Percentiles rank a stretch among this genome's conserved stretches.
phyloP scores from a whole-genome alignment of 2,797 vertebrate species.

The Typhlichthys subterraneus region DNA sequence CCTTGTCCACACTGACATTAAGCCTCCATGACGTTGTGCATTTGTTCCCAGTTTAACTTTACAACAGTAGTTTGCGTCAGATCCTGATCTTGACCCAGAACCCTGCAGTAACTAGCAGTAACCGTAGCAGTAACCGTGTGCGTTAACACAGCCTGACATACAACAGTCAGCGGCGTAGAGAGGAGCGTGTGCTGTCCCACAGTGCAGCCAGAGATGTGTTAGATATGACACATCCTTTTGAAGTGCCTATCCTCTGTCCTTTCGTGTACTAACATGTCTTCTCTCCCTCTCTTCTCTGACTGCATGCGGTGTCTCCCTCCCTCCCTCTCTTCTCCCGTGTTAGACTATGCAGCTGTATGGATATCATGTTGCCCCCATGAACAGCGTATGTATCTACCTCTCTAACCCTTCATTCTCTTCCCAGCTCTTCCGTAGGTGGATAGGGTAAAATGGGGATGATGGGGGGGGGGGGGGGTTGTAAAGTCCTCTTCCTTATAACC shows the following conservation, averaged over 20 bases:
- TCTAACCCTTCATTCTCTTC: slow-evolving; percentile 31
- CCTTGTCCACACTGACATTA: no score
- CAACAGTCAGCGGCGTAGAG: background rate
- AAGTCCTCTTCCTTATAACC: no score
- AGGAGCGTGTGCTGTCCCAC: slow-evolving; percentile 20
- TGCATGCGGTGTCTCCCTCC: slow-evolving; percentile 68
- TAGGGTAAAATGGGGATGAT: slow-evolving; percentile 3
- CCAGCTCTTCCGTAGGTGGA: slow-evolving; percentile 28
- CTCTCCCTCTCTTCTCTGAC: slow-evolving; percentile 62
- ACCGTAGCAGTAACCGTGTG: no score
- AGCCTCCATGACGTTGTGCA: no score
- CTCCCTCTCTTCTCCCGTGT: slow-evolving; percentile 79
- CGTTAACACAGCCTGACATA: no score
- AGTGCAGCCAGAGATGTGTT: slow-evolving; percentile 50
- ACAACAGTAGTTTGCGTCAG: no score
- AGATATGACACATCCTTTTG: slow-evolving; percentile 56
- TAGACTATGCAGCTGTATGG: slow-evolving; percentile 99
- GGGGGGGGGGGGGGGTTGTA: slow-evolving; percentile 4
- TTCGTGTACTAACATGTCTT: slow-evolving; percentile 87
- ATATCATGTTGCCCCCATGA: slow-evolving; percentile 94
- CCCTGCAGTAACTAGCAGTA: no score
- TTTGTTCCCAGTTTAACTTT: no score
- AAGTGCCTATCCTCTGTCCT: slow-evolving; percentile 55
- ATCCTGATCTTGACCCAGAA: no score
- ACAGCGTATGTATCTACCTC: slow-evolving; percentile 92